Percentiles rank a stretch among this genome's conserved stretches.
Evolutionary conservation across 2,888 invertebrate species (phyloP).

Genomic region (Pinctada fucata): DNA sequence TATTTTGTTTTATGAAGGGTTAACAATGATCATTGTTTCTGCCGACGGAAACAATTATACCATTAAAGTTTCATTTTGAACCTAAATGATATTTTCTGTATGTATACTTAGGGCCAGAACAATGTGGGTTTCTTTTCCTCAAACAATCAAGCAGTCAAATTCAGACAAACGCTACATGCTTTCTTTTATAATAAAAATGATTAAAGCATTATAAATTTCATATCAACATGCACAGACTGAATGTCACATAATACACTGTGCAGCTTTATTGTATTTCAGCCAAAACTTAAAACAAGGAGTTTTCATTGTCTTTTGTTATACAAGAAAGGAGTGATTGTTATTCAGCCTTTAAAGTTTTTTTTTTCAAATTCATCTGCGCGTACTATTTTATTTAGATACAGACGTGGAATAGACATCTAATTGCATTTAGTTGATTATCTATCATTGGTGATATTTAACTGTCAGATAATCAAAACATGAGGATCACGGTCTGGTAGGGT

Average conservation of each 20-base stretch:
- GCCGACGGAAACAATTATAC: not conserved
- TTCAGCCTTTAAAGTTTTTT: not conserved
- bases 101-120: not conserved
- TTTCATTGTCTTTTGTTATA: not conserved
- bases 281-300: not conserved
- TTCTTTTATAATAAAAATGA: not conserved
- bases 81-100: not conserved
- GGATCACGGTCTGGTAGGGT: no score
- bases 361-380: not conserved
- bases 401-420: no score
- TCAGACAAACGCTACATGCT: not conserved
- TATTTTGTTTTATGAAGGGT: not conserved
- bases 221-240: not conserved
- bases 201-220: not conserved
- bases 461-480: no score
- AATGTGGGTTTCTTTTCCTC: not conserved
- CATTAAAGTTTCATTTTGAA: constrained; percentile 2
- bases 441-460: no score
- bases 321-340: constrained; percentile 1
- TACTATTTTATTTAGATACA: no score
- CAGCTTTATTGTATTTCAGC: constrained; percentile 5
- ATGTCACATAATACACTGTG: not conserved
- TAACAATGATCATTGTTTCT: not conserved
- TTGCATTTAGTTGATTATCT: no score
- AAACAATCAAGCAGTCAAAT: not conserved